A percentile compares a stretch with the other conserved stretches of the same genome.
These are phyloP conservation scores for Chascanopsetta lugubris DNA, from an alignment of 2,113 vertebrate species.

Conservation along the genomic window DNA sequence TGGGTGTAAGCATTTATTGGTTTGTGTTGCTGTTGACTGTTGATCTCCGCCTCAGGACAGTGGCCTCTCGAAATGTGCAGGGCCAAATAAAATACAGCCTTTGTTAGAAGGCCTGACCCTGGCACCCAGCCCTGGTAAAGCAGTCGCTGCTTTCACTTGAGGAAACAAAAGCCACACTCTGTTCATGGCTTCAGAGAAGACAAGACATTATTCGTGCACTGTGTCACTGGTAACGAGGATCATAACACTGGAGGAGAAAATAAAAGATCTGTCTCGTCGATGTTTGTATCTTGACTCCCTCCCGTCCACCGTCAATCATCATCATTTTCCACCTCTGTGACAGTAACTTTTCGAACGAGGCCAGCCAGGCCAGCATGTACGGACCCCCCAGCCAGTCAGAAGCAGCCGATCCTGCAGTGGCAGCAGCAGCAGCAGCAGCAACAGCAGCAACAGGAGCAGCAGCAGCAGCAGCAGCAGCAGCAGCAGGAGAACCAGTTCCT, in stretches of 20 bases:
- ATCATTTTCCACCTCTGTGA: slow-evolving; percentile 26
- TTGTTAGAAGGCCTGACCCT: slow-evolving; percentile 32
- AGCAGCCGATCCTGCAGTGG: slow-evolving; percentile 54
- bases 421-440: slow-evolving; percentile 18
- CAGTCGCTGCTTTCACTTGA: slow-evolving; percentile 59
- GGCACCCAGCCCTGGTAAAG: slow-evolving; percentile 53
- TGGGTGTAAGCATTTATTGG: too few species aligned
- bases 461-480: slow-evolving; percentile 3
- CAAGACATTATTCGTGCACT: slow-evolving; percentile 72
- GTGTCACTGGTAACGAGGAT: slow-evolving; percentile 51
- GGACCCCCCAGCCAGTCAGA: slow-evolving; percentile 75
- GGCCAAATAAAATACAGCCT: slow-evolving; percentile 66
- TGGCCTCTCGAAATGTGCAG: slow-evolving; percentile 55
- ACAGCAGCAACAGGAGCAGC: slow-evolving; percentile 58
- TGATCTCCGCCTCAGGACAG: slow-evolving; percentile 57
- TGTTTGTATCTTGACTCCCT: background rate
- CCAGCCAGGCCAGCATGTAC: slow-evolving; percentile 79
- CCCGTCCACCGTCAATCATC: background rate
- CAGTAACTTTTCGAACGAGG: slow-evolving; percentile 88
- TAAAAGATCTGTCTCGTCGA: background rate
- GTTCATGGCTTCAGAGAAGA: slow-evolving; percentile 39
- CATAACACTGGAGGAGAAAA: slow-evolving; percentile 35
- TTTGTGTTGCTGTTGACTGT: slow-evolving; percentile 14
- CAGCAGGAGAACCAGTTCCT: slow-evolving; percentile 62
- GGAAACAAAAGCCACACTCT: slow-evolving; percentile 70